Evolutionary conservation across 2,888 invertebrate genomes (phyloP), one percentile per base, ranked within the genome.

Genomic region (Cinara cedri): DNA sequence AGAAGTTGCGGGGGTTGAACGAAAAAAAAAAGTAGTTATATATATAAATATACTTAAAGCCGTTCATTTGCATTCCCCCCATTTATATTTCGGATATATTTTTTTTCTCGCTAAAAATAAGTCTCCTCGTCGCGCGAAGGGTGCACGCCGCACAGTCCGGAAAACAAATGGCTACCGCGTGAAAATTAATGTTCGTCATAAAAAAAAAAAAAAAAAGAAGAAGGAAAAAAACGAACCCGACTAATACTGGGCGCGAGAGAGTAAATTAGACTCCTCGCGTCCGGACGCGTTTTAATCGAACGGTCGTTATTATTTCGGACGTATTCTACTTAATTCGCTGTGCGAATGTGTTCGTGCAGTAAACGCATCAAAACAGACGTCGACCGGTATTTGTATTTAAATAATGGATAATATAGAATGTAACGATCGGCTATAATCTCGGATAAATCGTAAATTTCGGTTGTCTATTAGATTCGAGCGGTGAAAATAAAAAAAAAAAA

Each of bases 1-100:
- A 65, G 65, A 75, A 65, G 76, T 72, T 46, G 76, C 76, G 76
- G 76, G 76, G 76, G 76, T 26, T 76, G 76, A 66, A 46, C 57
- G 68, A 68, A 75, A 26, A 46, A 42, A 34, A 57, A 21, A 49
- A 26, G 11, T n/a, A 68, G 10, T 9, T 44, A 65, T 42, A 42
- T 68, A 42, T 68, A 72, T 63, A 46, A 19, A 44, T 72, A 60
- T 60, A 72, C 49, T 24, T 34, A 49, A 55, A 66, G 75, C 54
- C 46, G 55, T 75, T 66, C 75, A 66, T 75, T 65, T 65, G 54
- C 75, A 65, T 66, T 75, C 65, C 75, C 75, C 65, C 75, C 63
- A 34, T 63, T 74, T 62, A 2, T 26, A 46, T 46, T 21, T 46
- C n/a, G n/a, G n/a, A n/a, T n/a, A n/a, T 44, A 24, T 26, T 26